phyloP scores from a whole-genome alignment of 2,888 invertebrate genomes.

The Chromoteleia sp. region DNA sequence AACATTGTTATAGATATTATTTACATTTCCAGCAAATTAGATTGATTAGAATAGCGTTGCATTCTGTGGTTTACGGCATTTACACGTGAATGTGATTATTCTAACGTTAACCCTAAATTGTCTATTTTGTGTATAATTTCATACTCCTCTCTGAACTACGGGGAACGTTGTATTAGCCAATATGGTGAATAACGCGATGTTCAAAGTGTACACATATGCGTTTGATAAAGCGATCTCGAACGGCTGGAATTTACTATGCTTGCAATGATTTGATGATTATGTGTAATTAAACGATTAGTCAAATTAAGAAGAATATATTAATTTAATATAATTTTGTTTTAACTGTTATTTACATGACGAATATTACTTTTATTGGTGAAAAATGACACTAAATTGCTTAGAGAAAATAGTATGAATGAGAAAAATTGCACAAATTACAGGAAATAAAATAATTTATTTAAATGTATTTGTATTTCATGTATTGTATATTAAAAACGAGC shows the following conservation, averaged over 20 bases:
- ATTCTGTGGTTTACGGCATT: conserved; percentile 25
- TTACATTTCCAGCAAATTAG: conserved; percentile 37
- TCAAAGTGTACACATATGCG: conserved; percentile 34
- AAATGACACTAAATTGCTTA: no score
- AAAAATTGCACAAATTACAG: no score
- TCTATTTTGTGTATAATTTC: conserved; percentile 49
- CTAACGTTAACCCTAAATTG: conserved; percentile 39
- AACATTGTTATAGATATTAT: conserved; percentile 44
- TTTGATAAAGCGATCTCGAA: conserved; percentile 21
- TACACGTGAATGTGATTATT: conserved; percentile 53
- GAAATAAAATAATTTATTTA: no score
- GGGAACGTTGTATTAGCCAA: conserved; percentile 26
- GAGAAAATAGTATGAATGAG: no score
- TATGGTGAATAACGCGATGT: conserved; percentile 21
- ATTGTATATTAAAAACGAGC: no score
- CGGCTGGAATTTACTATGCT: conserved; percentile 18
- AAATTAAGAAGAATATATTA: neutral
- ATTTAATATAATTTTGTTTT: no score
- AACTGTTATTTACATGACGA: no score
- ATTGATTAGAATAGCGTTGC: conserved; percentile 37
- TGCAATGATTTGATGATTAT: conserved; percentile 10
- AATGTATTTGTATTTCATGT: no score
- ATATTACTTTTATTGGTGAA: no score
- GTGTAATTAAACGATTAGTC: neutral
- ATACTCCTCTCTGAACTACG: conserved; percentile 7